A percentile compares a stretch with the other conserved stretches of the same genome.
Evolutionary conservation across 2,888 invertebrate species (phyloP).

Genomic region (Embidobia sp.): DNA sequence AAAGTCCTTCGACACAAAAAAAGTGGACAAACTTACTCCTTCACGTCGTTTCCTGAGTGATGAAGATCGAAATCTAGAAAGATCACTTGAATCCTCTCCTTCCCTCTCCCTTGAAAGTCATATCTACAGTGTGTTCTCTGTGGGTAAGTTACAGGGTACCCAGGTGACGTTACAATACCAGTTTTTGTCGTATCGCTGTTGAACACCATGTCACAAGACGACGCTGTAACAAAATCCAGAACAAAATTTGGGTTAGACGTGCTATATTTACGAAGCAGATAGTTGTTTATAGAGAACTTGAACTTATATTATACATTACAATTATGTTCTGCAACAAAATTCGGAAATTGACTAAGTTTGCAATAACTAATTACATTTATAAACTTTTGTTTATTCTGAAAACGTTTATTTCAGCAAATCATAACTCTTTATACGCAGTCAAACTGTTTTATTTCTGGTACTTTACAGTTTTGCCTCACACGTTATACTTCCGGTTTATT

Average conservation of each 20-base stretch:
- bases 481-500: no score
- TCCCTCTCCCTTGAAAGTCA: constrained; percentile 93
- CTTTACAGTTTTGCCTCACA: no score
- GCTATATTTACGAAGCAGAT: constrained; percentile 7
- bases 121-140: constrained; percentile 92
- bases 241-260: constrained; percentile 13
- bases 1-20: constrained; percentile 2
- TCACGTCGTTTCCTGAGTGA: constrained; percentile 85
- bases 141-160: constrained; percentile 92
- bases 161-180: constrained; percentile 92
- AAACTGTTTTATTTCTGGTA: no score
- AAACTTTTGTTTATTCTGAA: no score
- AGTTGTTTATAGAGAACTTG: no score
- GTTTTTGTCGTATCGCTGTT: constrained; percentile 91
- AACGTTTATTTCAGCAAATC: no score
- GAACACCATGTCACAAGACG: constrained; percentile 89
- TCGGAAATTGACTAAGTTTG: no score
- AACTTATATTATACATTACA: no score
- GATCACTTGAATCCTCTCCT: constrained; percentile 92
- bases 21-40: constrained; percentile 83
- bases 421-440: no score
- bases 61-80: constrained; percentile 93
- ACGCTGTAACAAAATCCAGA: constrained; percentile 84
- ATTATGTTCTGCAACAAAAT: no score
- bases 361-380: no score